These are phyloP conservation scores for Falcaria lacertinaria DNA, from an alignment of 2,888 invertebrate genomes.

Conservation along the genomic window DNA sequence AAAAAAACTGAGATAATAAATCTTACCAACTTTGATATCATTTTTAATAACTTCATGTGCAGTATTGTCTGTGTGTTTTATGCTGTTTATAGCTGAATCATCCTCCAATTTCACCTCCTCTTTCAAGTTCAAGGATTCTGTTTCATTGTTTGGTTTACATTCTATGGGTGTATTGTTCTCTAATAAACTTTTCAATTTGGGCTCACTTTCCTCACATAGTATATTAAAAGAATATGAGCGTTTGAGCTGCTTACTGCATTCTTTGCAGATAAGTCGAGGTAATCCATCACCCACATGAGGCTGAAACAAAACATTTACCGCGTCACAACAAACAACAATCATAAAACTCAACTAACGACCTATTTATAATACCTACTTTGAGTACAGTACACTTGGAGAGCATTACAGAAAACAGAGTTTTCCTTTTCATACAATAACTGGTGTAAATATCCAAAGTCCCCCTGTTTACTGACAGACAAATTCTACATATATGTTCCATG, in stretches of 20 bases:
- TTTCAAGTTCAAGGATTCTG: slow-evolving; percentile 13
- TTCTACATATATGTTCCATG: slow-evolving; percentile 56
- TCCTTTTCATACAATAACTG: slow-evolving; percentile 51
- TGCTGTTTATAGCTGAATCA: slow-evolving; percentile 6
- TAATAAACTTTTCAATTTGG: slow-evolving; percentile 36
- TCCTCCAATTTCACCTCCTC: slow-evolving; percentile 1
- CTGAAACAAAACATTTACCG: too few species aligned
- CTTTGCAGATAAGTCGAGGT: slow-evolving; percentile 62
- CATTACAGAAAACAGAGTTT: slow-evolving; percentile 59
- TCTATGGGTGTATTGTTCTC: slow-evolving; percentile 12
- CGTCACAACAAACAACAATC: too few species aligned
- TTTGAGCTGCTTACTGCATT: slow-evolving; percentile 58
- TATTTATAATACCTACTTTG: slow-evolving; percentile 36
- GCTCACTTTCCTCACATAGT: slow-evolving; percentile 58
- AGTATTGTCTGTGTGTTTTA: slow-evolving; percentile 19
- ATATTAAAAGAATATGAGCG: slow-evolving; percentile 53
- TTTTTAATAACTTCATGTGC: slow-evolving; percentile 22
- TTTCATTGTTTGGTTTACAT: slow-evolving; percentile 6
- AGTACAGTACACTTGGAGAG: slow-evolving; percentile 56
- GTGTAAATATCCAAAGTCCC: slow-evolving; percentile 58
- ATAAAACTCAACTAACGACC: too few species aligned
- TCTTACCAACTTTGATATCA: slow-evolving; percentile 41
- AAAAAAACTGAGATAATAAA: too few species aligned
- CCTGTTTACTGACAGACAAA: slow-evolving; percentile 53
- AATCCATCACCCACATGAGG: slow-evolving; percentile 52